Base-by-base conservation (phyloP, 2,888 invertebrate genomes). In the Coelopa pilipes region DNA sequence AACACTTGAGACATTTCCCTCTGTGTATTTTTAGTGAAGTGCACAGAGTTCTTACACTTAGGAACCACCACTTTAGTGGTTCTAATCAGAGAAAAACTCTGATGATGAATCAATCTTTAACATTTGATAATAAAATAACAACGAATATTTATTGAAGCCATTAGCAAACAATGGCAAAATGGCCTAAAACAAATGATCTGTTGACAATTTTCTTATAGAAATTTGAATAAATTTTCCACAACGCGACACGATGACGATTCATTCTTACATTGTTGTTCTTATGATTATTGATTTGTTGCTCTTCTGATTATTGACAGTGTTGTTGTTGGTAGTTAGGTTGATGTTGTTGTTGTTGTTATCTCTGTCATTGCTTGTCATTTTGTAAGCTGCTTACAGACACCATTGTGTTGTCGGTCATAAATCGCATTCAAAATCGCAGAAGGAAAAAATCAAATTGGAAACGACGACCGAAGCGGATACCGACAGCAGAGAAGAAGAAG, bases 351-450 rank as follows among this genome's bases (percentile, higher is more conserved):
- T n/a, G n/a, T 53, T 53, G 53, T n/a, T 53, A 13, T 13, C n/a
- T 2, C 53, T 15, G 13, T 53, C 53, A n/a, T 62, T 62, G 45
- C n/a, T 34, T 7, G 62, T 1, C 24, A 45, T 5, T 62, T 62
- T 62, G 21, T 62, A 62, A 62, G 62, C 62, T 34, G 45, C 45
- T 62, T 62, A 34, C 24, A 62, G 34, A n/a, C 62, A 34, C n/a
- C 34, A 13, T 53, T 53, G 53, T 53, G 53, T 53, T 53, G n/a
- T 53, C 15, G 53, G 53, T 34, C 34, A 34, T 34, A 34, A 53
- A n/a, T 53, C n/a, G n/a, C 13, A 53, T 53, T 53, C 53, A 53
- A 53, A 53, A n/a, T 53, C n/a, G 53, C 53, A 53, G 2, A 53
- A 53, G 10, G 10, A 53, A 53, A 53, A 9, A 53, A 53, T 53